Conservation (phyloP, 1,140 invertebrate species). For the Aphaenogaster floridana region DNA sequence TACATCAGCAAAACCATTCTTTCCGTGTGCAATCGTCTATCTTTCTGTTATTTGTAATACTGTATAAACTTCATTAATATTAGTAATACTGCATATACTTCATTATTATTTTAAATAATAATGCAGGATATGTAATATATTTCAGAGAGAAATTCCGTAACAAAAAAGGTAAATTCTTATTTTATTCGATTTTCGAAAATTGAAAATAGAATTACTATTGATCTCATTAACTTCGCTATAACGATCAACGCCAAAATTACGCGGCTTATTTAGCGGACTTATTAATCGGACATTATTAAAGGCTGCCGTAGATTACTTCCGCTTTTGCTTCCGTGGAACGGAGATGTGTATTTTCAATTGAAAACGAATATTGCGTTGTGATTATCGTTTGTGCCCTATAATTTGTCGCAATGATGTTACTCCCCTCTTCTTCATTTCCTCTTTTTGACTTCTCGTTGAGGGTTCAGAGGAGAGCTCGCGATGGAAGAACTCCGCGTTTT, state of each 20-base stretch:
- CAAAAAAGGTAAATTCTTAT: not conserved
- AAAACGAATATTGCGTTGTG: constrained; percentile 77
- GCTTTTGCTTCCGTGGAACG: constrained; percentile 22
- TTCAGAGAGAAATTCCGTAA: not conserved
- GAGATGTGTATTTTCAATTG: constrained; percentile 75
- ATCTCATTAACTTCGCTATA: not conserved
- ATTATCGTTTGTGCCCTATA: constrained; percentile 73
- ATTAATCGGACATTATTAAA: constrained; percentile 35
- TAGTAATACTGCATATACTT: not conserved
- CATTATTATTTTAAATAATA: not conserved
- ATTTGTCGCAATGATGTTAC: constrained; percentile 65
- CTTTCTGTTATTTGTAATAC: not conserved
- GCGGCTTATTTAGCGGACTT: constrained; percentile 4
- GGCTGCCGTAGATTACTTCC: not conserved
- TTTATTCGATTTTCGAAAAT: not conserved
- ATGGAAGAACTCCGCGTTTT: constrained; percentile 2
- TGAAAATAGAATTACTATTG: not conserved
- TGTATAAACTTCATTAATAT: not conserved
- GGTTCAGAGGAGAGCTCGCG: not conserved
- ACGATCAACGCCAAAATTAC: not conserved
- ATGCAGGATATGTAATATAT: not conserved
- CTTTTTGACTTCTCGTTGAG: not conserved
- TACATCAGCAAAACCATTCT: too few species aligned
- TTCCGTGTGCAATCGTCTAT: not conserved
- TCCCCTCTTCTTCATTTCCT: not conserved